Conservation (phyloP, 2,113 vertebrate species). For the Chionis minor region DNA sequence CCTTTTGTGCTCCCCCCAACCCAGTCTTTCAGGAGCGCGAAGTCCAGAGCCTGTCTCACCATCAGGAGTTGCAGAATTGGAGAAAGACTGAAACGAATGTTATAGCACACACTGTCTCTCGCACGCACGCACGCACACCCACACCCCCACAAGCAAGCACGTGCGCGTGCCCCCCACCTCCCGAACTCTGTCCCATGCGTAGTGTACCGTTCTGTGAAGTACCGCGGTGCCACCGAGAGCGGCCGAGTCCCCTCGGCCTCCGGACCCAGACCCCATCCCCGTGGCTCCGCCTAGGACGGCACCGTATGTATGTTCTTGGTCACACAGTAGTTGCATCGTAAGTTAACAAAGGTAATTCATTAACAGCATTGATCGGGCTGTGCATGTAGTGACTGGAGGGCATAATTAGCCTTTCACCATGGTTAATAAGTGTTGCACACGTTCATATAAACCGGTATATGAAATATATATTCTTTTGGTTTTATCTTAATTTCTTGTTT, state of each 20-base stretch:
- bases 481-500: constrained; percentile 67
- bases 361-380: constrained; percentile 73
- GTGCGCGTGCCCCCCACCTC: constrained; percentile 63
- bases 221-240: constrained; percentile 72
- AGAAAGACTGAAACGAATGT: constrained; percentile 80
- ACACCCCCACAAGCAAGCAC: constrained; percentile 36
- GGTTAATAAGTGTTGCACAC: constrained; percentile 75
- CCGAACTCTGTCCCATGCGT: constrained; percentile 62
- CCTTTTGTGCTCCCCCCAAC: background rate
- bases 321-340: constrained; percentile 74
- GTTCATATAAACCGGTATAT: constrained; percentile 73
- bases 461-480: constrained; percentile 72
- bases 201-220: constrained; percentile 80
- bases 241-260: constrained; percentile 58
- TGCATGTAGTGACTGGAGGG: constrained; percentile 82
- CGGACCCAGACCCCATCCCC: constrained; percentile 21
- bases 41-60: constrained; percentile 61
- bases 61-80: constrained; percentile 69
- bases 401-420: constrained; percentile 71
- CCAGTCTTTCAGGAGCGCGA: constrained; percentile 63
- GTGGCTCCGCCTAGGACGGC: constrained; percentile 43
- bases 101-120: constrained; percentile 76
- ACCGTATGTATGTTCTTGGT: constrained; percentile 71
- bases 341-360: constrained; percentile 78
- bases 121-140: constrained; percentile 45